Conservation (phyloP, 2,888 invertebrate genomes). For the Tetragonisca angustula region DNA sequence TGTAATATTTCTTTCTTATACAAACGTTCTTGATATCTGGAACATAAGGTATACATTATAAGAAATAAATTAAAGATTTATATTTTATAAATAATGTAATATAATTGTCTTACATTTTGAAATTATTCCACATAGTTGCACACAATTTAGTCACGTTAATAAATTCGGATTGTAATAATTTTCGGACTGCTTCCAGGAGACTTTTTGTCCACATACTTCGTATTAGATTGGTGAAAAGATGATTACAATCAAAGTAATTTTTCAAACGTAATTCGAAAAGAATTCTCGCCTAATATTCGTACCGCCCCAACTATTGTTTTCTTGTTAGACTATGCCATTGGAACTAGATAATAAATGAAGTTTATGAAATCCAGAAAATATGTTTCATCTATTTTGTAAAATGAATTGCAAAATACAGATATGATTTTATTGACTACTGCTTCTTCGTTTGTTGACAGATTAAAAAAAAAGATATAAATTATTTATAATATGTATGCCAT, state of each 20-base stretch:
- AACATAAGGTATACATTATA: too few species aligned
- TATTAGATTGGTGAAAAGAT: too few species aligned
- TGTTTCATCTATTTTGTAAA: slow-evolving; percentile 67
- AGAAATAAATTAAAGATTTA: too few species aligned
- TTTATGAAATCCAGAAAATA: slow-evolving; percentile 60
- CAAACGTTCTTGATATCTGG: too few species aligned
- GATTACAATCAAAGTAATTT: slow-evolving; percentile 53
- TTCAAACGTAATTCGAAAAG: background rate
- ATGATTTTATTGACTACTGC: slow-evolving; percentile 82
- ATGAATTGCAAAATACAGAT: slow-evolving; percentile 80
- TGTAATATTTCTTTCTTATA: too few species aligned
- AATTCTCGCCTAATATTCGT: slow-evolving; percentile 19
- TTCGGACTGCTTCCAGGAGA: too few species aligned
- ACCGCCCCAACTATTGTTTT: slow-evolving; percentile 62
- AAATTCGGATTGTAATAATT: too few species aligned
- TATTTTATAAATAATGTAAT: too few species aligned
- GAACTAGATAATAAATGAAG: slow-evolving; percentile 70
- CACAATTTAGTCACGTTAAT: too few species aligned
- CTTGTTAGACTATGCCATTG: slow-evolving; percentile 72
- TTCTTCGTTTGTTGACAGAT: slow-evolving; percentile 82
- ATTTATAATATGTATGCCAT: background rate
- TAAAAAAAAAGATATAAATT: slow-evolving; percentile 73
- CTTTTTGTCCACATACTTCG: too few species aligned
- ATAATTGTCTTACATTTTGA: too few species aligned
- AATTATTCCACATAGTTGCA: too few species aligned